Conservation (phyloP, 2,888 invertebrate genomes). For the Stenodema calcarata region DNA sequence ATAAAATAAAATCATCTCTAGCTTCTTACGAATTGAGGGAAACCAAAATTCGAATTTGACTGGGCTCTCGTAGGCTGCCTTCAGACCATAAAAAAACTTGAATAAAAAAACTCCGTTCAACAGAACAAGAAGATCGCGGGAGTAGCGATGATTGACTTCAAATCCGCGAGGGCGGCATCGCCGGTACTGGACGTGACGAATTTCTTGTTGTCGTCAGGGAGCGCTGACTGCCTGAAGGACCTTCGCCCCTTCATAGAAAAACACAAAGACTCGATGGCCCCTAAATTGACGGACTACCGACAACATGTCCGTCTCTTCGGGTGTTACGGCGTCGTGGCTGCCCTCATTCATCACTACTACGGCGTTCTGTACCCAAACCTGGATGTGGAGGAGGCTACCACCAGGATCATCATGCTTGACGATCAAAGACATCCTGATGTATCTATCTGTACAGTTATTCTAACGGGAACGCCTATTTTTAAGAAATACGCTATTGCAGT, state of each 20-base stretch:
- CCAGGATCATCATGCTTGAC: background rate
- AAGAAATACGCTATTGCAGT: too few relatives aligned
- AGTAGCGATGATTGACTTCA: slow-evolving; percentile 26
- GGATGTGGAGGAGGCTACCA: background rate
- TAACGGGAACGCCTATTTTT: too few relatives aligned
- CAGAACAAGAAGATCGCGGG: slow-evolving; percentile 27
- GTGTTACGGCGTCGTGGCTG: slow-evolving; percentile 5
- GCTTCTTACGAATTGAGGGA: too few relatives aligned
- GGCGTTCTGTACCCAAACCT: background rate
- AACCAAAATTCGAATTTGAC: too few relatives aligned
- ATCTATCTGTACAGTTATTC: too few relatives aligned
- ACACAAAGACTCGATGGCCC: slow-evolving; percentile 30
- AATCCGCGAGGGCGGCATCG: background rate
- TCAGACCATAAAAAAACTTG: too few relatives aligned
- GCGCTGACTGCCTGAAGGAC: slow-evolving; percentile 12
- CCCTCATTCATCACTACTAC: slow-evolving; percentile 11
- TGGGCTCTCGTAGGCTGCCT: too few relatives aligned
- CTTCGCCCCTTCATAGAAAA: slow-evolving; percentile 24
- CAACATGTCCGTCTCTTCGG: slow-evolving; percentile 1
- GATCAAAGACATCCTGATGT: background rate
- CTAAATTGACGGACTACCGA: background rate
- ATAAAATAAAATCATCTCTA: too few relatives aligned
- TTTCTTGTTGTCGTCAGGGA: slow-evolving; percentile 19
- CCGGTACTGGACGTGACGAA: slow-evolving; percentile 23
- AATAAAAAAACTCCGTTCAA: too few relatives aligned